A percentile compares a stretch with the other conserved stretches of the same genome.
Conservation (phyloP, 2,113 vertebrate genomes). For the Pristiophorus japonicus region DNA sequence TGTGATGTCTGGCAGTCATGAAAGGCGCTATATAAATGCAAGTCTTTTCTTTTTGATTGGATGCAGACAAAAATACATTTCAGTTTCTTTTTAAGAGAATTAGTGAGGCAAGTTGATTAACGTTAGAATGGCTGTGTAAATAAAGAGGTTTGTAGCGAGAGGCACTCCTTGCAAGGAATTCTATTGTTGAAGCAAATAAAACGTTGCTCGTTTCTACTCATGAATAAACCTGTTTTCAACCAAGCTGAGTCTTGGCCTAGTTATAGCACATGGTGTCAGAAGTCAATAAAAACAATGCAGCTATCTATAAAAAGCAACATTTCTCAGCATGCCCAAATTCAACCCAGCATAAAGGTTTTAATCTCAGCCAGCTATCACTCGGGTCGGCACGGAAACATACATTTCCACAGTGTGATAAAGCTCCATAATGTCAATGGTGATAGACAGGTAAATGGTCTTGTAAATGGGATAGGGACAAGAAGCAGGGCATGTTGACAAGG, state of each 20-base stretch:
- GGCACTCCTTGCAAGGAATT: neutral
- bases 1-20: too few relatives aligned
- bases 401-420: neutral
- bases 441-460: neutral
- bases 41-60: too few relatives aligned
- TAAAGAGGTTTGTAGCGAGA: neutral
- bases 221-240: neutral
- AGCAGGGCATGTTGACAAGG: too few relatives aligned
- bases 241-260: neutral
- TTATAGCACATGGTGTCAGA: neutral
- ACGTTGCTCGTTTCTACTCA: neutral
- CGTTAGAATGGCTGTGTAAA: neutral
- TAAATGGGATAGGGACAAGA: neutral
- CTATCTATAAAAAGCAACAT: neutral
- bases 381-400: neutral
- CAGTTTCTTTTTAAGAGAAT: neutral
- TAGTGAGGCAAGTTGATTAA: conserved; percentile 14
- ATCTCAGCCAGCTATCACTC: neutral
- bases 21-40: too few relatives aligned
- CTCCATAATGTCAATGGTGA: too few relatives aligned
- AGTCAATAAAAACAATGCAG: neutral
- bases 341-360: neutral
- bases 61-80: neutral
- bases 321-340: neutral
- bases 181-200: neutral